These are phyloP conservation scores for Aethina tumida DNA, from an alignment of 1,140 invertebrate species.

Conservation along the genomic window DNA sequence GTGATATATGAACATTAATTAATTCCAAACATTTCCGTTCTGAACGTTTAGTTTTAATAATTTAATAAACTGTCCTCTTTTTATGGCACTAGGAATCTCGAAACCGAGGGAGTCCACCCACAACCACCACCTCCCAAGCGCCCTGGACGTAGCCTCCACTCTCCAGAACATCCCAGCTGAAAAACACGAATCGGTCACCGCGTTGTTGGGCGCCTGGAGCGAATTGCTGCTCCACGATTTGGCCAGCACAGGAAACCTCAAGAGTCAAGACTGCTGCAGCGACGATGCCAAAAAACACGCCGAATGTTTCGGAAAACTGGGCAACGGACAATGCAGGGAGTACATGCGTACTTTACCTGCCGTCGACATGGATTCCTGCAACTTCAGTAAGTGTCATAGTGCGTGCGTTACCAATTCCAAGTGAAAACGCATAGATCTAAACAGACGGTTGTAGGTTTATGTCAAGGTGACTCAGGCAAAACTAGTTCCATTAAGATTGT, in stretches of 20 bases:
- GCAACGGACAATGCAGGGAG: slow-evolving; percentile 48
- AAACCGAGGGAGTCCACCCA: slow-evolving; percentile 45
- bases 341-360: slow-evolving; percentile 66
- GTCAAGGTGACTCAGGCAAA: too few relatives aligned
- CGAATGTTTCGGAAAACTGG: slow-evolving; percentile 44
- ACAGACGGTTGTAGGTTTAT: too few relatives aligned
- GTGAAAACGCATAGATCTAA: too few relatives aligned
- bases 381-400: slow-evolving; percentile 48
- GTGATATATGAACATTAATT: too few relatives aligned
- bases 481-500: neutral
- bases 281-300: slow-evolving; percentile 31
- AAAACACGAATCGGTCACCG: slow-evolving; percentile 61
- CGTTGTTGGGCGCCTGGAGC: slow-evolving; percentile 70
- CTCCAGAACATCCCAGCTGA: slow-evolving; percentile 33
- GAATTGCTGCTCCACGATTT: slow-evolving; percentile 71
- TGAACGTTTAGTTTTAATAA: too few relatives aligned
- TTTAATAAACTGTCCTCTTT: too few relatives aligned
- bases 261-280: slow-evolving; percentile 29
- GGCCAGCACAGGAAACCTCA: slow-evolving; percentile 50
- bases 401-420: too few relatives aligned
- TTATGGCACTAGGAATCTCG: slow-evolving; percentile 51
- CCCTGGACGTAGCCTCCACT: slow-evolving; percentile 40
- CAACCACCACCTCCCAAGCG: slow-evolving; percentile 46
- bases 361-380: slow-evolving; percentile 50
- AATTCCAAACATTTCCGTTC: too few relatives aligned